Conservation (phyloP, 2,888 invertebrate species). For the Selenia dentaria region DNA sequence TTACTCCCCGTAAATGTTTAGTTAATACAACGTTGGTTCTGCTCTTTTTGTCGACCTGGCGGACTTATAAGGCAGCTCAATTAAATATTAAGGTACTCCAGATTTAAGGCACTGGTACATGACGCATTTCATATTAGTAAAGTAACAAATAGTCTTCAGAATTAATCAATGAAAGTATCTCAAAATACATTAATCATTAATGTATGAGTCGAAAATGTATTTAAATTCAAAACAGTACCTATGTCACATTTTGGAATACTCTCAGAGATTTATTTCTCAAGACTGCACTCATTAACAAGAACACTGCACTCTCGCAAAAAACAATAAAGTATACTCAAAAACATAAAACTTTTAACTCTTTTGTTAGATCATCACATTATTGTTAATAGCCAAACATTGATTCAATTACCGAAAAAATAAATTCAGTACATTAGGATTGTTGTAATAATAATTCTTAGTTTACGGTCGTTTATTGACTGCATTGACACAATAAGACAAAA, state of each 20-base stretch:
- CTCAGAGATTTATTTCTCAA: background rate
- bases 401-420: too few species aligned
- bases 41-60: constrained; percentile 81
- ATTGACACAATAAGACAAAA: too few species aligned
- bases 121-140: constrained; percentile 13
- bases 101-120: constrained; percentile 34
- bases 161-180: background rate
- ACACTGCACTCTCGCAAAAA: constrained; percentile 4
- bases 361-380: background rate
- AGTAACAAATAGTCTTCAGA: constrained; percentile 12
- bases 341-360: constrained; percentile 24
- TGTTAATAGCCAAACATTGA: too few species aligned
- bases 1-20: constrained; percentile 36
- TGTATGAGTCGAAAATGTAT: too few species aligned
- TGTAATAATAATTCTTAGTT: too few species aligned
- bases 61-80: constrained; percentile 46
- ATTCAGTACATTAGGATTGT: too few species aligned
- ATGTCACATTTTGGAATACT: too few species aligned
- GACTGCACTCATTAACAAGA: constrained; percentile 2
- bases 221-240: too few species aligned
- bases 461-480: too few species aligned
- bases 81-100: constrained; percentile 40
- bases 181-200: too few species aligned
- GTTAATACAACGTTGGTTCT: constrained; percentile 67
- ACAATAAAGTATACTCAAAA: too few species aligned